A percentile compares a stretch with the other conserved stretches of the same genome.
Conservation (phyloP, 2,113 vertebrate genomes). For the Hemibagrus wyckioides region DNA sequence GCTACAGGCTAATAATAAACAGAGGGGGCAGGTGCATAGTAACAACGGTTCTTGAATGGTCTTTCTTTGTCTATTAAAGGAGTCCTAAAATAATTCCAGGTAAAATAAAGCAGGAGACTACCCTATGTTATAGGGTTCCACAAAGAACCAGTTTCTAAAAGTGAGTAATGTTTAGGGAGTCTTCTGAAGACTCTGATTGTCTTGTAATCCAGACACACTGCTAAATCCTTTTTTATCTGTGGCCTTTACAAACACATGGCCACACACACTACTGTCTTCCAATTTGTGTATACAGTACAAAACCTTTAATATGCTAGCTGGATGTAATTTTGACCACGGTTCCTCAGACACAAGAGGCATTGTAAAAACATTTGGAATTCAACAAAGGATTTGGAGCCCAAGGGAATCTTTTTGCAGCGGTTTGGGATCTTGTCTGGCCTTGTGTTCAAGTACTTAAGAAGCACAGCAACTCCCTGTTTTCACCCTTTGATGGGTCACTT, state of each 20-base stretch:
- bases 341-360: neutral
- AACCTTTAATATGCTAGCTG: neutral
- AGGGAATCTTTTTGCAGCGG: neutral
- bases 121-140: neutral
- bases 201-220: neutral
- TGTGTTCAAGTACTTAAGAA: slow-evolving; percentile 9
- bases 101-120: neutral
- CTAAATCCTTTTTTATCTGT: neutral
- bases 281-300: neutral
- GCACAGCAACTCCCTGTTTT: slow-evolving; percentile 20
- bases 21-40: neutral
- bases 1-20: neutral
- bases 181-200: neutral
- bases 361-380: neutral
- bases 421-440: neutral
- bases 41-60: neutral
- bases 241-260: neutral
- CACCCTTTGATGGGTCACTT: slow-evolving; percentile 32
- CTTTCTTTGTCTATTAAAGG: neutral
- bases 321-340: neutral
- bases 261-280: neutral
- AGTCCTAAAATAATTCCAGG: neutral
- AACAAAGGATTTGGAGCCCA: neutral
- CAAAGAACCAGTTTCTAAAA: neutral
- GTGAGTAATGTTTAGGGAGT: neutral